Conservation (phyloP, 2,113 vertebrate species). For the Carassius auratus region DNA sequence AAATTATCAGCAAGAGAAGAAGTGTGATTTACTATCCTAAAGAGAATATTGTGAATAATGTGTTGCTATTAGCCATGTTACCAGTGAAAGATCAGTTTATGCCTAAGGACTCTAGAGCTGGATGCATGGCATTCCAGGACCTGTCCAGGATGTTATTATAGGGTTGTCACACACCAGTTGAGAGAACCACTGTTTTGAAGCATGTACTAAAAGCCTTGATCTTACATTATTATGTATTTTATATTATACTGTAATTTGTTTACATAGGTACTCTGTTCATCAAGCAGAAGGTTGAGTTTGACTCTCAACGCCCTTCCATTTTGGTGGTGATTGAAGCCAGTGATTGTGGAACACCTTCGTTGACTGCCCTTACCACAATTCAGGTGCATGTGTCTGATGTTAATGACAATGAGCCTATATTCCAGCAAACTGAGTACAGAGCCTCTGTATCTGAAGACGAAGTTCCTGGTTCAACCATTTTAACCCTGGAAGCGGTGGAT, state of each 20-base stretch:
- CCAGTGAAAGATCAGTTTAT: background rate
- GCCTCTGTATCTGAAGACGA: conserved; percentile 85
- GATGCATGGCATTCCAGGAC: background rate
- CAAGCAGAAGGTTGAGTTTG: conserved; percentile 76
- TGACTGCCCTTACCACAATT: conserved; percentile 83
- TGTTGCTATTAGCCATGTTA: background rate
- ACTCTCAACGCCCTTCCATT: conserved; percentile 78
- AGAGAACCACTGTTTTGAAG: background rate
- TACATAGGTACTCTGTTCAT: conserved; percentile 89
- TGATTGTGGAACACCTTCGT: conserved; percentile 82
- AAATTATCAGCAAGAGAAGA: background rate
- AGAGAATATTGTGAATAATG: background rate
- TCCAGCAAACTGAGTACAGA: conserved; percentile 83
- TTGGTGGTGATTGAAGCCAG: conserved; percentile 88
- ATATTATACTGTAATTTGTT: conserved; percentile 15
- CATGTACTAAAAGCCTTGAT: background rate
- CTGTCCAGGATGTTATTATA: too few relatives aligned
- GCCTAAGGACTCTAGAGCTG: background rate
- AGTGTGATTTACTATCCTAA: background rate
- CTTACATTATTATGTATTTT: background rate
- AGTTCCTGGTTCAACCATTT: conserved; percentile 84
- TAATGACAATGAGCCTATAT: conserved; percentile 90
- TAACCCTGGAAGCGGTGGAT: conserved; percentile 86
- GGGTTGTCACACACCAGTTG: background rate
- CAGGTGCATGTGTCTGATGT: conserved; percentile 90